A percentile compares a stretch with the other conserved stretches of the same genome.
These are phyloP conservation scores for Schizaphis graminum DNA, from an alignment of 2,888 invertebrate genomes.

Conservation along the genomic window DNA sequence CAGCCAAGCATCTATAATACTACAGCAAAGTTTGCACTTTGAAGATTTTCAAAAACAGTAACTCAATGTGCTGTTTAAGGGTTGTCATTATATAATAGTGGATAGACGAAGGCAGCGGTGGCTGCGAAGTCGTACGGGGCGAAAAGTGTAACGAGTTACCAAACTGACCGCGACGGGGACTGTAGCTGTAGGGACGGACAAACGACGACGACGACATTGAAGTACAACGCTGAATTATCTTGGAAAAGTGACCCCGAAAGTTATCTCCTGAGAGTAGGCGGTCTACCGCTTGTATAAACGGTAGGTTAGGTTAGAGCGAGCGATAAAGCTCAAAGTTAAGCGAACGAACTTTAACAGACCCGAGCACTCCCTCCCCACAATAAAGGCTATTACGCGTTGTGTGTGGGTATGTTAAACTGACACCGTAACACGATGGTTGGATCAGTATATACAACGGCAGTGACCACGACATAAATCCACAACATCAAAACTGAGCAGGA, in stretches of 20 bases:
- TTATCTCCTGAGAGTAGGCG: slow-evolving; percentile 19
- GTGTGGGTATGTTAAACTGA: background rate
- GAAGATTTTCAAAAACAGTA: background rate
- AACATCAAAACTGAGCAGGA: background rate
- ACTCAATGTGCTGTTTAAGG: background rate
- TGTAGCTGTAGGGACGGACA: background rate
- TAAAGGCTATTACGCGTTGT: background rate
- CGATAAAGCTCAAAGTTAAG: slow-evolving; percentile 54
- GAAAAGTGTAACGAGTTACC: background rate
- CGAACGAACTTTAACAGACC: slow-evolving; percentile 25
- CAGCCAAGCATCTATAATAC: background rate
- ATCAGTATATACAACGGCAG: background rate
- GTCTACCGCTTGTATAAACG: slow-evolving; percentile 13
- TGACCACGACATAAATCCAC: slow-evolving; percentile 5
- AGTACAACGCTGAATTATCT: slow-evolving; percentile 42
- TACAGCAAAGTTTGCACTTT: background rate
- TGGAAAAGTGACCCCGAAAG: slow-evolving; percentile 51
- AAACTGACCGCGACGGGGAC: background rate
- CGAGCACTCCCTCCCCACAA: background rate
- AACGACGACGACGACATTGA: slow-evolving; percentile 48
- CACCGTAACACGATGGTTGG: slow-evolving; percentile 10
- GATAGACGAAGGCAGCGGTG: background rate
- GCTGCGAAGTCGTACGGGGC: background rate
- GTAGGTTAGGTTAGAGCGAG: background rate
- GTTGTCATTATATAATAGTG: background rate